Evolutionary conservation across 2,113 vertebrate species (phyloP), one percentile per base, ranked within the genome.

Genomic region (Tetrao urogallus): DNA sequence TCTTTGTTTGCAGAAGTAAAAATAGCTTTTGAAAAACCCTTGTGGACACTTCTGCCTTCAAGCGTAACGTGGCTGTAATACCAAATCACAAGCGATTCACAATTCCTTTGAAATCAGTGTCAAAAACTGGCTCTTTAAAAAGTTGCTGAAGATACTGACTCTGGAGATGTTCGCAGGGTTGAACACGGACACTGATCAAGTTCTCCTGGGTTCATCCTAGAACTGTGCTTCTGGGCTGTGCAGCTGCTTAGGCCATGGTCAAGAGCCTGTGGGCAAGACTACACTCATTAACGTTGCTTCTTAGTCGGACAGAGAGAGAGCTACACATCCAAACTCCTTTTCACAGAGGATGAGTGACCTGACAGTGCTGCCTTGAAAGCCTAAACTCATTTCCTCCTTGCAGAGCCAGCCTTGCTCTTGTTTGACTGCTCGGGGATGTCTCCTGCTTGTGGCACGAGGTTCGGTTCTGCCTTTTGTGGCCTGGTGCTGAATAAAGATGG

Each of bases 1-100:
- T 32, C 88, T 95, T 94, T 95, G 86, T 96, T 85, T 93, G 69
- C 61, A 92, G 65, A 94, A 91, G 57, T 32, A 96, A 93, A 95
- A 97, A 94, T 93, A 97, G 87, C 71, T 11, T 85, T 92, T 92
- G 86, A 88, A 90, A 48, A 91, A 73, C 13, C 24, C 63, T 95
- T 1, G 1, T 38, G 73, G 82, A 79, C 61, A 50, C 70, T 95
- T 75, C 40, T 77, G 48, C 83, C 86, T 92, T 92, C 38, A 42
- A 73, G 61, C 27, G 0, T 48, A 85, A 78, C 0, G 1, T 69
- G 84, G 25, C 66, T 78, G 34, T 65, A 91, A 88, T 58, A 81
- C 11, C 78, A 67, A 91, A 79, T 34, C 14, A 8, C 52, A 81
- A 91, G 32, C 47, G 65, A 72, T 65, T 91, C 81, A 89, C 91